Evolutionary conservation across 2,113 vertebrate species (phyloP).

Genomic region (Pitta sordida): DNA sequence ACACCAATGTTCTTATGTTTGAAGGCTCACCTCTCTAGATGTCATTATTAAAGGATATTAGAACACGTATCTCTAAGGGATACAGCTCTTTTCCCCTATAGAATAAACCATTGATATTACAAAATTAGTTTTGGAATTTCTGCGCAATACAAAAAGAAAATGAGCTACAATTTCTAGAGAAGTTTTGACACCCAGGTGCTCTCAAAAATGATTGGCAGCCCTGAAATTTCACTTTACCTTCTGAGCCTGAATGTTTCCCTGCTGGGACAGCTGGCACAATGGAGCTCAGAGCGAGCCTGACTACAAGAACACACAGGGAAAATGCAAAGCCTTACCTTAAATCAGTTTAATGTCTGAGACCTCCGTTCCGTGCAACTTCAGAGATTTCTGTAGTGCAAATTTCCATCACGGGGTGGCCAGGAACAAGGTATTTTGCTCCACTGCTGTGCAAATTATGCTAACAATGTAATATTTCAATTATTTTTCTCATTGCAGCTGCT

Average conservation of each 20-base stretch:
- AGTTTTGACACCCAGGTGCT: neutral
- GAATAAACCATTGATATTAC: neutral
- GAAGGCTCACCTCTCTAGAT: neutral
- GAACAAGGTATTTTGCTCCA: neutral
- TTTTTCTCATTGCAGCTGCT: neutral
- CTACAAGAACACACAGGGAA: rapidly evolving
- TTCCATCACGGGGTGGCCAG: neutral
- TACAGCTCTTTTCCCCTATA: neutral
- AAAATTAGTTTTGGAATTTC: neutral
- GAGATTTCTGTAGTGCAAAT: neutral
- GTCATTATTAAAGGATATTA: neutral
- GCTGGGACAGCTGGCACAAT: rapidly evolving
- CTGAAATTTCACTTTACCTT: neutral
- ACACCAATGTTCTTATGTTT: neutral
- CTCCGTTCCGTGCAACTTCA: neutral
- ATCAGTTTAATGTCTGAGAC: neutral
- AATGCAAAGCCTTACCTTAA: neutral
- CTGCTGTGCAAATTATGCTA: neutral
- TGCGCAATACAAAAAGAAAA: rapidly evolving
- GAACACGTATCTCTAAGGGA: neutral
- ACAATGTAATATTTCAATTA: neutral
- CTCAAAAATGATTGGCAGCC: neutral
- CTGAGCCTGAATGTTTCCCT: rapidly evolving
- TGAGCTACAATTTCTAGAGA: neutral
- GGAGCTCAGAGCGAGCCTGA: rapidly evolving